Evolutionary conservation across 2,113 vertebrate species (phyloP), one percentile per base, ranked within the genome.

Genomic region (Myotis davidii): DNA sequence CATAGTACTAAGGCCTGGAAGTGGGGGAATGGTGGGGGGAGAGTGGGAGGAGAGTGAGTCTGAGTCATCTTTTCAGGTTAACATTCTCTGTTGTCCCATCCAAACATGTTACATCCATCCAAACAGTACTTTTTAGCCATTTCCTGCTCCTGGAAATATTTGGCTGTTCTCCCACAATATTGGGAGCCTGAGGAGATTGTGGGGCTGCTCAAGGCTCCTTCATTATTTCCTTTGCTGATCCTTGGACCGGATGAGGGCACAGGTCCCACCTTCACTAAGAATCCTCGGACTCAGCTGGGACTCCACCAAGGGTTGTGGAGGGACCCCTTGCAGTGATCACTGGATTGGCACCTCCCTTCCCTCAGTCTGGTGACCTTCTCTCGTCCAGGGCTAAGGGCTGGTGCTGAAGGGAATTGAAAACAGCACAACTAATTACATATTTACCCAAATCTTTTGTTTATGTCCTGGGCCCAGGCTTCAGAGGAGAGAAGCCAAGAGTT

Each of bases 151-250:
- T 77, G 34, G 23, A 77, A 79, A 85, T 72, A 61, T 29, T 61
- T 50, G n/a, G 50, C 86, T 85, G 18, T 20, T 67, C 52, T 90
- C 32, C 29, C 37, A 29, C 20, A 76, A 18, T 78, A 20, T 3
- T 48, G 14, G 25, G 12, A 52, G 27, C 17, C 82, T 76, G 3
- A 85, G 39, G 11, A 59, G 72, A 76, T 52, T 37, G n/a, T 6
- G 48, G 14, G 59, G 9, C 21, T 65, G 16, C 59, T 34, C 8
- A n/a, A n/a, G 14, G 3, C 10, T 61, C 64, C 56, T 90, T 85
- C n/a, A 5, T 61, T 29, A 29, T 81, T 94, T 85, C 78, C 37
- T 82, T 67, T 81, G 17, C 17, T 93, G 88, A 14, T 91, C 11
- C 29, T n/a, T 45, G 45, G 76, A 25, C 17, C 32, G 50, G 21